These are phyloP conservation scores for Gallinago paraguaiae DNA, from an alignment of 2,113 vertebrate species.

Conservation along the genomic window DNA sequence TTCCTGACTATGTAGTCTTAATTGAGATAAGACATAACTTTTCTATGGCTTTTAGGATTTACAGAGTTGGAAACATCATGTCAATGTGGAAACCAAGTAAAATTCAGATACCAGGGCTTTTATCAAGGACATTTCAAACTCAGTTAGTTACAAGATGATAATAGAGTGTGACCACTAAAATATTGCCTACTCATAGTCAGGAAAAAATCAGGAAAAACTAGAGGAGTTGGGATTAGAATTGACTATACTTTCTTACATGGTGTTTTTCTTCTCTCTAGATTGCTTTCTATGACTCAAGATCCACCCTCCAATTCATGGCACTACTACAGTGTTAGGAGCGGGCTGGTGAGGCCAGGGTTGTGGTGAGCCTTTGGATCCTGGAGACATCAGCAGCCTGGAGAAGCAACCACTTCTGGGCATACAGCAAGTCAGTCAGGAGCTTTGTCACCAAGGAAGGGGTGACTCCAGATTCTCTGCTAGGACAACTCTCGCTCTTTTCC, in stretches of 20 bases:
- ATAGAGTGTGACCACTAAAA: neutral
- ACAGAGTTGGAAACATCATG: neutral
- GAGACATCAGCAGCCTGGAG: neutral
- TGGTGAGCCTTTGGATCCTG: neutral
- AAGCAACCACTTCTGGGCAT: accelerated
- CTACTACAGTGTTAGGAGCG: neutral
- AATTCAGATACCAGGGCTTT: neutral
- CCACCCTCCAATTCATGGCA: neutral
- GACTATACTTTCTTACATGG: neutral
- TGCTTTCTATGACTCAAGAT: neutral
- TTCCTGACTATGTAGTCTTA: neutral
- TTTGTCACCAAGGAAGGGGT: neutral
- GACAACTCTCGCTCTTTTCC: neutral
- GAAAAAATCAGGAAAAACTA: neutral
- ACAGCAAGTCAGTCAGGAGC: neutral
- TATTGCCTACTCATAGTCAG: neutral
- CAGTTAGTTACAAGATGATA: neutral
- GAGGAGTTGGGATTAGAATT: neutral
- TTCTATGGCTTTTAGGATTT: neutral
- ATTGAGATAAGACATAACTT: neutral
- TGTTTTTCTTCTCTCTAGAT: neutral
- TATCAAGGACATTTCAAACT: neutral
- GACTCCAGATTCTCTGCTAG: neutral
- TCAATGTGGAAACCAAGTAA: neutral
- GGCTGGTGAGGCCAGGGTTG: neutral